Evolutionary conservation across 2,113 vertebrate genomes (phyloP).

Genomic region (Progne subis): DNA sequence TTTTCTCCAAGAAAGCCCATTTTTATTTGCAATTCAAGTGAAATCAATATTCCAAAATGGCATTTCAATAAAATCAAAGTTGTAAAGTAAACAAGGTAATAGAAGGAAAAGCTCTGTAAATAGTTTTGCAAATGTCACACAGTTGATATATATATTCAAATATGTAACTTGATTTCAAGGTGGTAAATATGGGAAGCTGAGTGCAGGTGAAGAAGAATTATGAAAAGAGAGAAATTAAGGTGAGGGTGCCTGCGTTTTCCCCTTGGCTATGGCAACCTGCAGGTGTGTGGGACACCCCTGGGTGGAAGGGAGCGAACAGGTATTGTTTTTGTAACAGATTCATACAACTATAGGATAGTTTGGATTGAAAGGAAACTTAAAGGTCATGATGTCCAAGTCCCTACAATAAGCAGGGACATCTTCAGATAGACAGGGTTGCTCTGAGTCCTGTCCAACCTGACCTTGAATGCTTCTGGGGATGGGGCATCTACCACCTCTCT

Average conservation of each 20-base stretch:
- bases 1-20: conserved; percentile 7
- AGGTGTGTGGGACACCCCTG: neutral
- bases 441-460: neutral
- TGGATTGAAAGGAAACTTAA: neutral
- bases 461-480: neutral
- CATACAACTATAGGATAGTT: neutral
- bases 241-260: neutral
- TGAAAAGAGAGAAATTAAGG: neutral
- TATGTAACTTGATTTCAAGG: neutral
- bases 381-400: neutral
- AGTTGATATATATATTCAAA: neutral
- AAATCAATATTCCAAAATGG: conserved; percentile 29
- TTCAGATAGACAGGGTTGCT: neutral
- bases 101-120: neutral
- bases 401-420: neutral
- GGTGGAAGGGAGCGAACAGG: neutral
- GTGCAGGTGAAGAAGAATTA: neutral
- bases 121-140: neutral
- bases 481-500: neutral
- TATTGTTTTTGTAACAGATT: neutral
- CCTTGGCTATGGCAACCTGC: neutral
- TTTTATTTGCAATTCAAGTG: neutral
- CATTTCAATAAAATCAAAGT: conserved; percentile 15
- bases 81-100: conserved; percentile 20
- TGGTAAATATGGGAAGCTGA: neutral